phyloP scores from a whole-genome alignment of 1,140 invertebrate genomes.

The Drosophila mayri region DNA sequence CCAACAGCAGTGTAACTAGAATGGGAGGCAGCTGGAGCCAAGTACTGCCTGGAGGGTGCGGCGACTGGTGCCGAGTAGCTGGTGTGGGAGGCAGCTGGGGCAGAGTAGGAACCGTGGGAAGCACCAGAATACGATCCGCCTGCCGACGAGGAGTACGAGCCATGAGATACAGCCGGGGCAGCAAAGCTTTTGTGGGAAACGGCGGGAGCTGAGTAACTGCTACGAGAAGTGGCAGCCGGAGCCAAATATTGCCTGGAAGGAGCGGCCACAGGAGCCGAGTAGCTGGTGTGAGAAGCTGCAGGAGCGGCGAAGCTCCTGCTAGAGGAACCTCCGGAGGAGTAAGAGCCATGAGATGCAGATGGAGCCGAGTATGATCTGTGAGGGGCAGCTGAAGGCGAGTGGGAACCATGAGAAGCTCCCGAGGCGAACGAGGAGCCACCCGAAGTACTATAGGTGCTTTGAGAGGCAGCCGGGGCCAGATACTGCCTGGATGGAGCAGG shows the following conservation, averaged over 20 bases:
- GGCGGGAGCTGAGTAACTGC: constrained; percentile 35
- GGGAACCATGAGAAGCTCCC: constrained; percentile 5
- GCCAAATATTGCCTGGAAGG: constrained; percentile 53
- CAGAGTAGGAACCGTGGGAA: constrained; percentile 16
- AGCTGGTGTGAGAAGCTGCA: constrained; percentile 23
- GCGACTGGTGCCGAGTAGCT: constrained; percentile 39
- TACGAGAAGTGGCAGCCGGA: constrained; percentile 25
- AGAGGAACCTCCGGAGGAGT: constrained; percentile 8
- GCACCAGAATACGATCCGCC: constrained; percentile 9
- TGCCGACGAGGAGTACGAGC: constrained; percentile 20
- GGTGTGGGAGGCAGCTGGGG: constrained; percentile 20
- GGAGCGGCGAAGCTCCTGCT: constrained; percentile 13
- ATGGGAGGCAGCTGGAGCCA: constrained; percentile 23
- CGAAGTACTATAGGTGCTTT: constrained; percentile 14
- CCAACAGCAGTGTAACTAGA: neutral
- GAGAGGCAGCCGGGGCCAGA: constrained; percentile 37
- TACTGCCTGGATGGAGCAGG: constrained; percentile 56
- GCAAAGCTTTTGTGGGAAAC: constrained; percentile 22
- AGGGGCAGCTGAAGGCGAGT: constrained; percentile 19
- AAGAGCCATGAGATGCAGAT: neutral
- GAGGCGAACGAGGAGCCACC: constrained; percentile 33
- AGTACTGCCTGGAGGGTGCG: constrained; percentile 55
- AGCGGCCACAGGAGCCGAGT: constrained; percentile 34
- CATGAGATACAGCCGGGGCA: constrained; percentile 27
- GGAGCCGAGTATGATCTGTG: constrained; percentile 26